Evolutionary conservation across 2,797 vertebrate genomes (phyloP).

Genomic region (Molossus molossus): DNA sequence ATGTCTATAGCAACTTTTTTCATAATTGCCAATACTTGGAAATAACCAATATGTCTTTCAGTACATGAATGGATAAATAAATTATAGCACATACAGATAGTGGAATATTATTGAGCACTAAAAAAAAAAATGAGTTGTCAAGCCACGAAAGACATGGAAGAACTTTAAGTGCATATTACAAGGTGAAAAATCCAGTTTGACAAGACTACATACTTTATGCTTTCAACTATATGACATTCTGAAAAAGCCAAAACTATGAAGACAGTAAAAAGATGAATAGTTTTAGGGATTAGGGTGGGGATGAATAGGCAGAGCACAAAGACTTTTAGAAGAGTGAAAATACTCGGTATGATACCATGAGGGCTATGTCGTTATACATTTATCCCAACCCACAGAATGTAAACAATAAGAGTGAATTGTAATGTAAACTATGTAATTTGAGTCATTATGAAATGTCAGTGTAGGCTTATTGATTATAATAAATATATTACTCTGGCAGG

Average conservation of each 20-base stretch:
- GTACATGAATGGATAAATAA: background rate
- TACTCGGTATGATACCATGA: background rate
- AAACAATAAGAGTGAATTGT: background rate
- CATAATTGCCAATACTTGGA: background rate
- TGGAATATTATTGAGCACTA: background rate
- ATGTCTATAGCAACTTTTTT: background rate
- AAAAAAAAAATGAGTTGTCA: background rate
- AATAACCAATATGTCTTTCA: background rate
- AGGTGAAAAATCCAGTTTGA: background rate
- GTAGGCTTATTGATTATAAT: background rate
- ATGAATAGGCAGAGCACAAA: background rate
- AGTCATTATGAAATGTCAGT: background rate
- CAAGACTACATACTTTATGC: background rate
- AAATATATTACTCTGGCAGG: background rate
- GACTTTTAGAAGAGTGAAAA: background rate
- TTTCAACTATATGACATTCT: background rate
- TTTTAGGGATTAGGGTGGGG: background rate
- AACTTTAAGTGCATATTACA: background rate
- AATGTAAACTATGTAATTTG: background rate
- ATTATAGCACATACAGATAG: background rate
- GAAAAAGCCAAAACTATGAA: background rate
- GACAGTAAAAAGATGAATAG: background rate
- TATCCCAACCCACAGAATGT: background rate
- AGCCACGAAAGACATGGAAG: background rate
- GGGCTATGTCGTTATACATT: too few species aligned